These are phyloP conservation scores for Conops quadrifasciatus DNA, from an alignment of 2,888 invertebrate genomes.

Conservation along the genomic window DNA sequence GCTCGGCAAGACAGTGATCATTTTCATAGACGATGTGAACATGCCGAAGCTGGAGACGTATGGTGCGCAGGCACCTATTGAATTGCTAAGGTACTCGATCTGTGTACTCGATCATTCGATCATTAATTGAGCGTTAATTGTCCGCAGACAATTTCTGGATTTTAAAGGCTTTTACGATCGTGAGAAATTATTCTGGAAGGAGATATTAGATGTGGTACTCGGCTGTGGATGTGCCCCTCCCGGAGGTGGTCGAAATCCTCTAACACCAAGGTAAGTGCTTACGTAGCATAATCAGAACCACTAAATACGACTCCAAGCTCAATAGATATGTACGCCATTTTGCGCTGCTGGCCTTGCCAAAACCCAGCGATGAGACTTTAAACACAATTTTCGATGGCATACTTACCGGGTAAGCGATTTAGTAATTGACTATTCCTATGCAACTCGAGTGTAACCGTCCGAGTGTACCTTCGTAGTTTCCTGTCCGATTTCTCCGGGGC, in stretches of 20 bases:
- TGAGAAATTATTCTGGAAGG: slow-evolving; percentile 88
- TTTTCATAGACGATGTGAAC: slow-evolving; percentile 92
- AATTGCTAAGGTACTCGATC: slow-evolving; percentile 75
- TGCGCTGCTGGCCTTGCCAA: slow-evolving; percentile 83
- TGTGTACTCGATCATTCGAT: neutral
- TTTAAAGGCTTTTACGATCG: slow-evolving; percentile 83
- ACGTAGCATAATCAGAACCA: neutral
- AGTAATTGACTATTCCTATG: neutral
- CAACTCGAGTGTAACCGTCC: slow-evolving; percentile 63
- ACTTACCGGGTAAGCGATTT: slow-evolving; percentile 52
- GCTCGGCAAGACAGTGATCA: slow-evolving; percentile 79
- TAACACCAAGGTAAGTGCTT: slow-evolving; percentile 70
- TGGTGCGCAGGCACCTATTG: slow-evolving; percentile 92
- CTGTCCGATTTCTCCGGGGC: slow-evolving; percentile 78
- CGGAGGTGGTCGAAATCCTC: slow-evolving; percentile 87
- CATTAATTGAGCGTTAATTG: neutral
- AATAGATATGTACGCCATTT: slow-evolving; percentile 85
- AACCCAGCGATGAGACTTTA: slow-evolving; percentile 70
- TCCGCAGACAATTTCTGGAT: slow-evolving; percentile 61
- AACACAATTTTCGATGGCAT: slow-evolving; percentile 63
- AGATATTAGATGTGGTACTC: slow-evolving; percentile 83
- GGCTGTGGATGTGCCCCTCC: slow-evolving; percentile 93
- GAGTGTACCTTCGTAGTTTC: slow-evolving; percentile 70
- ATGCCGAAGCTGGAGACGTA: slow-evolving; percentile 89
- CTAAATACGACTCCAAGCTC: neutral